These are phyloP conservation scores for Buathra laborator DNA, from an alignment of 2,888 invertebrate species.

Conservation along the genomic window DNA sequence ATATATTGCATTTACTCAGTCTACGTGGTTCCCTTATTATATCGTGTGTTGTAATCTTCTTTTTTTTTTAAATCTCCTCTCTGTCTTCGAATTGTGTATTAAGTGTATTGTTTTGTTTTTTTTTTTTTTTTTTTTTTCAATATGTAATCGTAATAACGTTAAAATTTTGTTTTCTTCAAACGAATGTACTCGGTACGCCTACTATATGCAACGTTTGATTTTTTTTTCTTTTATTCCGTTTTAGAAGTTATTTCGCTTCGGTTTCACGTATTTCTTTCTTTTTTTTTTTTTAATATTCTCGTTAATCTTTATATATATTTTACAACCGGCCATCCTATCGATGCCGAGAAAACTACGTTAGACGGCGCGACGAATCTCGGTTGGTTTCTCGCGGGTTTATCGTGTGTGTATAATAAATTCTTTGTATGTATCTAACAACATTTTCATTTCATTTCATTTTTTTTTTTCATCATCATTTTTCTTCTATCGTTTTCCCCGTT, in stretches of 20 bases:
- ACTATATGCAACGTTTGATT: slow-evolving; percentile 78
- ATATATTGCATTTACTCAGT: slow-evolving; percentile 85
- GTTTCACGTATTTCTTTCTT: slow-evolving; percentile 26
- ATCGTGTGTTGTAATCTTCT: slow-evolving; percentile 64
- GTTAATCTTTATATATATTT: slow-evolving; percentile 61
- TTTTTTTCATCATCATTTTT: slow-evolving; percentile 46
- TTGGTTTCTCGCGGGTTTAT: slow-evolving; percentile 66
- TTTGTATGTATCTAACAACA: slow-evolving; percentile 73
- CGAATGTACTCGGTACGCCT: slow-evolving; percentile 59
- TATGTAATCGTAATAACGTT: slow-evolving; percentile 52
- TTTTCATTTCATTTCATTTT: slow-evolving; percentile 61
- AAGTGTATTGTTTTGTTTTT: slow-evolving; percentile 30
- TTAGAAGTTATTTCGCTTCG: slow-evolving; percentile 71
- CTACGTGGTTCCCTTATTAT: slow-evolving; percentile 84
- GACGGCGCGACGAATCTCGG: slow-evolving; percentile 69
- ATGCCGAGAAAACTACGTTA: slow-evolving; percentile 71
- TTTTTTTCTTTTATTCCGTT: slow-evolving; percentile 73
- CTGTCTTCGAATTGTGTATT: not conserved
- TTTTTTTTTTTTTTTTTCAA: slow-evolving; percentile 36
- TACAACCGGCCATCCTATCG: slow-evolving; percentile 71
- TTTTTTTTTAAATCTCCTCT: slow-evolving; percentile 2
- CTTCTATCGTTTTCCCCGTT: slow-evolving; percentile 55
- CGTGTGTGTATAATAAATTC: slow-evolving; percentile 70
- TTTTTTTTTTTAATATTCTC: not conserved
- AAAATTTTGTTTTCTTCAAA: slow-evolving; percentile 32